Conservation (phyloP, 2,888 invertebrate genomes). For the Axea sp. region DNA sequence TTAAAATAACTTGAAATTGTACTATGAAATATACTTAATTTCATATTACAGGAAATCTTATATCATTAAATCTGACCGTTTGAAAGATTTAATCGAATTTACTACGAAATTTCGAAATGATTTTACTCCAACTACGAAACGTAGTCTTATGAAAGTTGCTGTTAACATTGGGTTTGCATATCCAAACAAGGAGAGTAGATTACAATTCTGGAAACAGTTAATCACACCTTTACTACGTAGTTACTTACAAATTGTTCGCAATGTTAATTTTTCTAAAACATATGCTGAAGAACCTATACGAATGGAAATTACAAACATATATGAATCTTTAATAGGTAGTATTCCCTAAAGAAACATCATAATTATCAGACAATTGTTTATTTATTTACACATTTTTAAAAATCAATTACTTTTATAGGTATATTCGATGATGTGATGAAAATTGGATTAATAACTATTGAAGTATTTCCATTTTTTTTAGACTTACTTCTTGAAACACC, state of each 20-base stretch:
- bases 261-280: constrained; percentile 81
- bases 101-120: constrained; percentile 80
- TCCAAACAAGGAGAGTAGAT: constrained; percentile 68
- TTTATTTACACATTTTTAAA: too few species aligned
- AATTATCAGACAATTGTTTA: too few species aligned
- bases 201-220: constrained; percentile 69
- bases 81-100: constrained; percentile 81
- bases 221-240: constrained; percentile 79
- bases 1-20: not conserved
- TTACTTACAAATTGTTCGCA: constrained; percentile 78
- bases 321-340: constrained; percentile 86
- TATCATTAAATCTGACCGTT: constrained; percentile 82
- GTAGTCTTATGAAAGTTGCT: constrained; percentile 87
- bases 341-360: not conserved
- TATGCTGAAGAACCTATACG: constrained; percentile 84
- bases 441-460: constrained; percentile 79
- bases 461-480: constrained; percentile 83
- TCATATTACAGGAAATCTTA: constrained; percentile 81
- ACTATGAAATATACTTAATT: too few species aligned
- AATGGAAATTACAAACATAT: constrained; percentile 85
- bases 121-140: constrained; percentile 82
- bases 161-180: constrained; percentile 83
- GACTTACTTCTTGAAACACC: constrained; percentile 85
- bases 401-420: constrained; percentile 81
- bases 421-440: constrained; percentile 83